These are phyloP conservation scores for Drepana arcuata DNA, from an alignment of 1,140 invertebrate genomes.

Conservation along the genomic window DNA sequence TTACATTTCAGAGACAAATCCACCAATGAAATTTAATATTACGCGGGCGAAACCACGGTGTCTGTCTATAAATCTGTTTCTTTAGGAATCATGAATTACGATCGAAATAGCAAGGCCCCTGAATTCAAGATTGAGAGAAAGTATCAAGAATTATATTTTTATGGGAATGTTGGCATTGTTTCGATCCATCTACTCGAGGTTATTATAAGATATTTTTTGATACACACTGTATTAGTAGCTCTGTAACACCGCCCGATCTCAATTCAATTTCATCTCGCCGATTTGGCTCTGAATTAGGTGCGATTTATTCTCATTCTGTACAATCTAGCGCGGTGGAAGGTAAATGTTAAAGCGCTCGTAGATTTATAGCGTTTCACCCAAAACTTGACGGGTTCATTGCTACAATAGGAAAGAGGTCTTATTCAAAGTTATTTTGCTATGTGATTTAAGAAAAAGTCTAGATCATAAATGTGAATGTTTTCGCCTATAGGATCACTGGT, in stretches of 20 bases:
- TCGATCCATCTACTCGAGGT: not conserved
- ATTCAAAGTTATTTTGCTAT: not conserved
- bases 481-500: too few relatives aligned
- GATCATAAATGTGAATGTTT: too few relatives aligned
- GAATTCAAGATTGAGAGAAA: not conserved
- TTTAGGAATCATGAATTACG: not conserved
- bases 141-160: not conserved
- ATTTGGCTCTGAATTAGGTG: conserved; percentile 33
- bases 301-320: conserved; percentile 36
- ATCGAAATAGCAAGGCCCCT: too few relatives aligned
- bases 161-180: not conserved
- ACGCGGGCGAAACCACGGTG: too few relatives aligned
- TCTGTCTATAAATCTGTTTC: too few relatives aligned
- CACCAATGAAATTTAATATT: too few relatives aligned
- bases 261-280: conserved; percentile 40
- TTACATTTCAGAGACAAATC: too few relatives aligned
- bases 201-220: not conserved
- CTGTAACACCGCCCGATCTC: conserved; percentile 28
- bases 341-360: conserved; percentile 12
- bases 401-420: not conserved
- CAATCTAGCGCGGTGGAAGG: conserved; percentile 9
- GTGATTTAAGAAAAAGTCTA: too few relatives aligned
- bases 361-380: conserved; percentile 14
- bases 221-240: not conserved
- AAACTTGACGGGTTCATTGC: conserved; percentile 11